These are phyloP conservation scores for Elephas maximus DNA, from an alignment of 2,113 vertebrate genomes.

Conservation along the genomic window DNA sequence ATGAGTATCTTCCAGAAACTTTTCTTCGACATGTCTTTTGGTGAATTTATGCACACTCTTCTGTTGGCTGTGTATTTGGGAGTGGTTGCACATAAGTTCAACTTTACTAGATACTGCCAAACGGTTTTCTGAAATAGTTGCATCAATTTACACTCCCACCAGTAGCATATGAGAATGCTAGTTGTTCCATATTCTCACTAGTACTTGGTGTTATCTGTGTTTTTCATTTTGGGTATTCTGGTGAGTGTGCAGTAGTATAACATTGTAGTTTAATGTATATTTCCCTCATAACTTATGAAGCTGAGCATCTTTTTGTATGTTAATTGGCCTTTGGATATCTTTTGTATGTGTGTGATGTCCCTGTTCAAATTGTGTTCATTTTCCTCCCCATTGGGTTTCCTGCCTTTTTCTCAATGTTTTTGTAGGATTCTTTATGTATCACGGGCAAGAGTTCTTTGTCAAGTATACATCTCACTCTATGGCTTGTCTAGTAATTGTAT, in stretches of 20 bases:
- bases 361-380: neutral
- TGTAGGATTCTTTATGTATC: neutral
- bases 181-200: neutral
- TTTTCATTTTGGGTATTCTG: neutral
- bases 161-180: neutral
- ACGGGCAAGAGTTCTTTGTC: neutral
- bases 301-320: neutral
- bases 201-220: neutral
- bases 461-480: neutral
- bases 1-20: neutral
- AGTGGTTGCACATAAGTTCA: neutral
- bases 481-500: neutral
- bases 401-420: neutral
- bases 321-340: neutral
- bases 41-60: neutral
- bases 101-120: neutral
- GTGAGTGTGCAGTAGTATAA: neutral
- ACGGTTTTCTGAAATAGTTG: slow-evolving; percentile 13
- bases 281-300: neutral
- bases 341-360: neutral
- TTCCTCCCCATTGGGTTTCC: neutral
- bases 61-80: neutral
- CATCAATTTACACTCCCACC: neutral
- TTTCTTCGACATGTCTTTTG: neutral
- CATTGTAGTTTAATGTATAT: slow-evolving; percentile 18